Conservation (phyloP, 2,888 invertebrate species). For the Ceriagrion tenellum region DNA sequence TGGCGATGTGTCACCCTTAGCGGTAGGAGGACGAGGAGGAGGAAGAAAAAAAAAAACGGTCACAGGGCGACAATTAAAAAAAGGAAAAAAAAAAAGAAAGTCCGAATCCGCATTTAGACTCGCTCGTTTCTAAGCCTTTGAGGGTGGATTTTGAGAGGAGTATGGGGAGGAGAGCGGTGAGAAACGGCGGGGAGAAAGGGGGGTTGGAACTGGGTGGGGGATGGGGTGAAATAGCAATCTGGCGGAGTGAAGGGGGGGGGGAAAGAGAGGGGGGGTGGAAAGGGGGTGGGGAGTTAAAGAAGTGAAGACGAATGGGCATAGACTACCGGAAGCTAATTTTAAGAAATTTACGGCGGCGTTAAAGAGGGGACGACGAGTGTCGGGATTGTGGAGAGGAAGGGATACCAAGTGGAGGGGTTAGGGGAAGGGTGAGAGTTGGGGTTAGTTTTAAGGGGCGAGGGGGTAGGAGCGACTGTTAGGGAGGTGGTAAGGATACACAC, state of each 20-base stretch:
- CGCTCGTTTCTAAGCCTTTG: neutral
- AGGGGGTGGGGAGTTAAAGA: neutral
- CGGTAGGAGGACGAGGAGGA: too few relatives aligned
- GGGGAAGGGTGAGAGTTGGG: too few relatives aligned
- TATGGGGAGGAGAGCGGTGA: neutral
- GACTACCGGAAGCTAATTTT: conserved; percentile 66
- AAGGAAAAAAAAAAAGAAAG: too few relatives aligned
- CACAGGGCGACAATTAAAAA: too few relatives aligned
- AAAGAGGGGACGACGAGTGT: conserved; percentile 1
- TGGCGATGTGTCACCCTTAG: neutral
- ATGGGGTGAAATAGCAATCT: neutral
- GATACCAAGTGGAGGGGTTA: too few relatives aligned
- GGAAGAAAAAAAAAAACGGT: too few relatives aligned
- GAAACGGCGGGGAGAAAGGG: neutral
- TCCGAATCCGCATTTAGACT: neutral
- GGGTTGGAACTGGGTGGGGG: too few relatives aligned
- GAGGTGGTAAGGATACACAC: too few relatives aligned
- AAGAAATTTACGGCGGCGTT: conserved; percentile 65
- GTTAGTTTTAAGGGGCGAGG: too few relatives aligned
- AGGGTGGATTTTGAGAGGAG: neutral
- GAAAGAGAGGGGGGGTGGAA: neutral
- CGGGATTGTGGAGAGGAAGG: too few relatives aligned
- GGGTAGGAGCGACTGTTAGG: neutral
- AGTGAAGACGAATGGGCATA: conserved; percentile 59
- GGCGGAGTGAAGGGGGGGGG: neutral